phyloP scores from a whole-genome alignment of 2,888 invertebrate species.

The Amblyjoppa fuscipennis region DNA sequence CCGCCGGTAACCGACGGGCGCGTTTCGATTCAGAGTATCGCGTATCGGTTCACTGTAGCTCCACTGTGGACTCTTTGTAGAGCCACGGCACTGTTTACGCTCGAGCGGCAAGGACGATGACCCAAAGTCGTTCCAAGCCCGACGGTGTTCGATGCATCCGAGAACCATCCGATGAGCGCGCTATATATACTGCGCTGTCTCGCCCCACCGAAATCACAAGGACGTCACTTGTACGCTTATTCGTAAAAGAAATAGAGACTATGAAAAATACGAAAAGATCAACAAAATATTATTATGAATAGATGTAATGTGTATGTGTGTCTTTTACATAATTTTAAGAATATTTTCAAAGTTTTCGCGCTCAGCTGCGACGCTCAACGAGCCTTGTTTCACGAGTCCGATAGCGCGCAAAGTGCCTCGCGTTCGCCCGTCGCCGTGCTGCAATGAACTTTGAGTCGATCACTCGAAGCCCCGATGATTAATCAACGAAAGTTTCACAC shows the following conservation, averaged over 20 bases:
- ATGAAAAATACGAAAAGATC: background rate
- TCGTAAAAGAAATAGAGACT: background rate
- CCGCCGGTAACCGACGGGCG: conserved; percentile 2
- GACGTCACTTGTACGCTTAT: too few species aligned
- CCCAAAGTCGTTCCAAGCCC: conserved; percentile 4
- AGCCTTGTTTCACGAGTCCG: conserved; percentile 3
- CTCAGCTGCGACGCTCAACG: conserved; percentile 20
- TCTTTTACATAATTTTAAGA: too few species aligned
- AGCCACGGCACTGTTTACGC: background rate
- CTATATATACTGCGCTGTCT: too few species aligned
- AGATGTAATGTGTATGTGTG: too few species aligned
- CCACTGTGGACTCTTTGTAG: conserved; percentile 31
- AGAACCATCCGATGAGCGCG: background rate
- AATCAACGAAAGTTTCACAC: conserved; percentile 44
- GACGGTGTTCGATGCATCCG: background rate
- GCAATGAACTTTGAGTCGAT: conserved; percentile 51
- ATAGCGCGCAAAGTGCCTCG: conserved; percentile 23
- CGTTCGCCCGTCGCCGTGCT: conserved; percentile 3
- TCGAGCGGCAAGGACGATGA: conserved; percentile 25
- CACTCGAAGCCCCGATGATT: conserved; percentile 35
- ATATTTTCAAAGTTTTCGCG: conserved; percentile 3
- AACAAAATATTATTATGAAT: background rate
- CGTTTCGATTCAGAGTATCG: conserved; percentile 41
- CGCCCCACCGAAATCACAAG: too few species aligned
- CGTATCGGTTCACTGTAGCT: background rate